Conservation (phyloP, 2,888 invertebrate genomes). For the Oscheius sp. region DNA sequence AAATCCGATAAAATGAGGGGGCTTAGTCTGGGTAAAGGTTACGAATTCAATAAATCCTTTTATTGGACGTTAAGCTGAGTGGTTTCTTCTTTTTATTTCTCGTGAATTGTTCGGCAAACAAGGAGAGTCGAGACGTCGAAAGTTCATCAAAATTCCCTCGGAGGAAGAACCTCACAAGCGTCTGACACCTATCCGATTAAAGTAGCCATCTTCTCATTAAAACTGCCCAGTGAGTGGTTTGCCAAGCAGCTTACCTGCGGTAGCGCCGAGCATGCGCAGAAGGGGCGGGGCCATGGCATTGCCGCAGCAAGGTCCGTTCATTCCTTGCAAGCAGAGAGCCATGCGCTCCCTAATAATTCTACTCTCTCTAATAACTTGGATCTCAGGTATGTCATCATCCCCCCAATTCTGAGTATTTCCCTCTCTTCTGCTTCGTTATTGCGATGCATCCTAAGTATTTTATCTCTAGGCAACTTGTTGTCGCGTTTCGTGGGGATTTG, state of each 20-base stretch:
- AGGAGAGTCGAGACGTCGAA: no score
- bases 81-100: neutral
- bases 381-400: conserved; percentile 2
- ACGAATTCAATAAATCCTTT: neutral
- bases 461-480: neutral
- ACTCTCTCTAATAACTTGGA: conserved; percentile 12
- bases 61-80: no score
- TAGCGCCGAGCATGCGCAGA: conserved; percentile 21
- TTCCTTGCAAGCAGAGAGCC: conserved; percentile 24
- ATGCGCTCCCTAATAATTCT: conserved; percentile 27
- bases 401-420: neutral
- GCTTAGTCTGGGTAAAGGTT: no score
- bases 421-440: neutral
- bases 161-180: neutral
- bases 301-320: conserved; percentile 22
- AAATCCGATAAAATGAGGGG: no score
- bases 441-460: neutral
- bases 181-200: neutral
- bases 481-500: no score
- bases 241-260: conserved; percentile 29
- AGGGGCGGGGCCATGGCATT: conserved; percentile 18
- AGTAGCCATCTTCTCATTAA: conserved; percentile 12
- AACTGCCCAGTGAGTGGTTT: conserved; percentile 25
- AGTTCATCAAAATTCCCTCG: no score
- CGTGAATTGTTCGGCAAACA: conserved; percentile 2